Evolutionary conservation across 2,113 vertebrate genomes (phyloP).

Genomic region (Coptodon rendalli): DNA sequence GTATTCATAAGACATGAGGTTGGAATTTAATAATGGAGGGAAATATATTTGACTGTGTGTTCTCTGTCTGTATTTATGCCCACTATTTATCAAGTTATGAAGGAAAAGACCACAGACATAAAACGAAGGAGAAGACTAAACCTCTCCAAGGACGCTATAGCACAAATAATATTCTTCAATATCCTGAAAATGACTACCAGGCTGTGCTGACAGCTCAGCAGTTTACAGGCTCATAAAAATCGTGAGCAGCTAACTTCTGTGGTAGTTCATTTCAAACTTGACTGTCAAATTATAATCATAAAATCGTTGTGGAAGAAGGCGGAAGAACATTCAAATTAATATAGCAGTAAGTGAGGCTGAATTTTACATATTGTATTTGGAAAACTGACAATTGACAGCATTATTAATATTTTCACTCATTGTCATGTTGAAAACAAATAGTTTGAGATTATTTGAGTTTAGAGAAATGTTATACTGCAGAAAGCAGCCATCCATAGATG

Average conservation of each 20-base stretch:
- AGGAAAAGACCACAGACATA: not conserved
- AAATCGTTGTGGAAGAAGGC: not conserved
- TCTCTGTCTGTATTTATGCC: not conserved
- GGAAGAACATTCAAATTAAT: not conserved
- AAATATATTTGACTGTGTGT: not conserved
- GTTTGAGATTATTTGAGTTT: not conserved
- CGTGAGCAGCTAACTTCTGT: not conserved
- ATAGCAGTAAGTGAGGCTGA: not conserved
- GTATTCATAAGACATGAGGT: not conserved
- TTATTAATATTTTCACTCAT: not conserved
- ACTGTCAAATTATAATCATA: not conserved
- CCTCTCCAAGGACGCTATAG: not conserved
- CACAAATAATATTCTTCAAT: not conserved
- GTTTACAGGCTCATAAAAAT: not conserved
- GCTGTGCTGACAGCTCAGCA: not conserved
- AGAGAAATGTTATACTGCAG: not conserved
- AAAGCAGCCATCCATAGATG: not conserved
- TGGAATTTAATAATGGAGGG: not conserved
- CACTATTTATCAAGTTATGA: not conserved
- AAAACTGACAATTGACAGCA: not conserved
- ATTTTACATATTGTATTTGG: not conserved
- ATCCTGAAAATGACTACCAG: not conserved
- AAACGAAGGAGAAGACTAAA: not conserved
- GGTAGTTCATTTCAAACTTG: not conserved
- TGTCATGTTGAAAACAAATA: not conserved